Percentiles rank a stretch among this genome's conserved stretches.
These are phyloP conservation scores for Catharus minimus DNA, from an alignment of 2,113 vertebrate genomes.

Conservation along the genomic window DNA sequence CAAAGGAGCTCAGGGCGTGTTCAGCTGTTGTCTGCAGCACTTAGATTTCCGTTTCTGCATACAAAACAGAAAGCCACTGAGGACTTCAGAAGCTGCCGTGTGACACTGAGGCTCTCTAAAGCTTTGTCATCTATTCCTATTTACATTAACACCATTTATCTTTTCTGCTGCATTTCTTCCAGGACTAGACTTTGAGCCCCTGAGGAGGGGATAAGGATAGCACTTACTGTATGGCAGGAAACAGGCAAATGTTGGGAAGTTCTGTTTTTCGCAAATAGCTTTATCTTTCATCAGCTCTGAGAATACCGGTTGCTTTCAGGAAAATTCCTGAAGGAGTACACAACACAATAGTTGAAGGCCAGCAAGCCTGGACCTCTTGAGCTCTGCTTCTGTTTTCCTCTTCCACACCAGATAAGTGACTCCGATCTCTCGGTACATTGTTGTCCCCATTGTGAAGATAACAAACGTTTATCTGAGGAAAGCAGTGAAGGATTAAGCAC, in stretches of 20 bases:
- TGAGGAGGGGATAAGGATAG: background rate
- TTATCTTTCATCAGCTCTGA: background rate
- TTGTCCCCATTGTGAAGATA: background rate
- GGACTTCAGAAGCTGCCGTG: background rate
- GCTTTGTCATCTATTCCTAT: conserved; percentile 1
- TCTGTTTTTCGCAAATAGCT: conserved; percentile 29
- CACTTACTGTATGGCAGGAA: conserved; percentile 32
- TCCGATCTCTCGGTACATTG: background rate
- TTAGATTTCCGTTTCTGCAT: background rate
- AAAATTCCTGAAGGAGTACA: conserved; percentile 1
- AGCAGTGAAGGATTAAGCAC: background rate
- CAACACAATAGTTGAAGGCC: background rate
- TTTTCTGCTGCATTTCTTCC: background rate
- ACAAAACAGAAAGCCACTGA: background rate
- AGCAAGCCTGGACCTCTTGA: background rate
- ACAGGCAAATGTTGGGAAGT: background rate
- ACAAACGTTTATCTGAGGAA: background rate
- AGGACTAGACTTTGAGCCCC: background rate
- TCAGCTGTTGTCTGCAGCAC: background rate
- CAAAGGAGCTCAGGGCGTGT: background rate
- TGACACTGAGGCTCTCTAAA: background rate
- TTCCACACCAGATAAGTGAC: background rate
- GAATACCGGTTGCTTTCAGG: background rate
- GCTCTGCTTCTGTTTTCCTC: conserved; percentile 19
- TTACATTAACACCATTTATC: background rate